Conservation (phyloP, 1,140 invertebrate genomes). For the Micrasema minimum region DNA sequence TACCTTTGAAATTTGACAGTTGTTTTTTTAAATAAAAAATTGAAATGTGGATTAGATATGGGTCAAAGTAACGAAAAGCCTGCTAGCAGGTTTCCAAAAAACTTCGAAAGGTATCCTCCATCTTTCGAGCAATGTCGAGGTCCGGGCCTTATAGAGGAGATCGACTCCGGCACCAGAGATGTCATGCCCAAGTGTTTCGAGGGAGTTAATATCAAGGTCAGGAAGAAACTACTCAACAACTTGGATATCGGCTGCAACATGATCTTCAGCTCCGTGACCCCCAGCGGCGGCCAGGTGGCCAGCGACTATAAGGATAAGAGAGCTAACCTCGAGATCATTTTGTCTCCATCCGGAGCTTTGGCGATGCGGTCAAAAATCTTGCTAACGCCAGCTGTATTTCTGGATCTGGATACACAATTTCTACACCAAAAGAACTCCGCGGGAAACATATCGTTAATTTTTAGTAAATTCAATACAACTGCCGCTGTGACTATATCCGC, state of each 20-base stretch:
- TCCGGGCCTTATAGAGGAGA: conserved; percentile 34
- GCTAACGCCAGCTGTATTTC: neutral
- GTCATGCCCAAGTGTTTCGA: conserved; percentile 39
- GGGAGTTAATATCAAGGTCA: conserved; percentile 26
- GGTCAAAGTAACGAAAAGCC: conserved; percentile 22
- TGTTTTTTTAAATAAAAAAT: neutral
- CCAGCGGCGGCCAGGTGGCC: conserved; percentile 26
- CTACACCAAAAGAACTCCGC: neutral
- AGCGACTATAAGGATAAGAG: conserved; percentile 2
- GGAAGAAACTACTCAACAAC: neutral
- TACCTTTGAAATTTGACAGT: conserved; percentile 8
- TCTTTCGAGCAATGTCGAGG: conserved; percentile 22
- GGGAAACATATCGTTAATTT: conserved; percentile 4
- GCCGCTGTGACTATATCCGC: conserved; percentile 1
- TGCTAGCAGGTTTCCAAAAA: conserved; percentile 26
- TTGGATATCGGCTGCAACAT: conserved; percentile 25
- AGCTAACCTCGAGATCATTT: conserved; percentile 1
- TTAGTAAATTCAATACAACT: neutral
- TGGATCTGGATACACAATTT: conserved; percentile 18
- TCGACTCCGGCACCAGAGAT: conserved; percentile 23
- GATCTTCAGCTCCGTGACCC: conserved; percentile 35
- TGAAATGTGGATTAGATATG: conserved; percentile 17
- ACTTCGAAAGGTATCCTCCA: conserved; percentile 11
- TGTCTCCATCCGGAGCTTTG: conserved; percentile 14
- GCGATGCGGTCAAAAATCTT: neutral